phyloP scores from a whole-genome alignment of 1,140 invertebrate genomes.

The Eriosoma lanigerum region DNA sequence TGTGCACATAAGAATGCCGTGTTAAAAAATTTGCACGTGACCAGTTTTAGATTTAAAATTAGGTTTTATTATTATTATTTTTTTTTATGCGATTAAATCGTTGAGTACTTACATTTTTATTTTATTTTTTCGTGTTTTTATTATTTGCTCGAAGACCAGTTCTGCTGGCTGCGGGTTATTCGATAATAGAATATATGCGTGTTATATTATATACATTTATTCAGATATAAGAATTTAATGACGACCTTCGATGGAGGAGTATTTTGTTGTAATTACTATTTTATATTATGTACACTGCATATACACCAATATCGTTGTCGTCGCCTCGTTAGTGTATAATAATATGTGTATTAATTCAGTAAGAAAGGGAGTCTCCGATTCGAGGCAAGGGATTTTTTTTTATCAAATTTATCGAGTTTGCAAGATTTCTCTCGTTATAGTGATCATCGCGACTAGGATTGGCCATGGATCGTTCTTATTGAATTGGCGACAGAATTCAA shows the following conservation, averaged over 20 bases:
- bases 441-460: no score
- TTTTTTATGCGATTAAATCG: constrained; percentile 14
- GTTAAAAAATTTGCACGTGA: constrained; percentile 1
- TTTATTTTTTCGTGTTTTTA: neutral
- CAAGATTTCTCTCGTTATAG: no score
- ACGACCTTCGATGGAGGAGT: constrained; percentile 1
- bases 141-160: constrained; percentile 33
- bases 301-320: no score
- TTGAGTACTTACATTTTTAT: neutral
- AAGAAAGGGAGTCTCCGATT: no score
- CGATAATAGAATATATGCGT: neutral
- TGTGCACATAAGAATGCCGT: neutral
- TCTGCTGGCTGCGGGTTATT: constrained; percentile 35
- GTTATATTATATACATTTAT: constrained; percentile 19
- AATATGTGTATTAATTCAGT: no score
- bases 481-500: no score
- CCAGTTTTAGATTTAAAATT: constrained; percentile 37
- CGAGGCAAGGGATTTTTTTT: no score
- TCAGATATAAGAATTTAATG: constrained; percentile 1
- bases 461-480: no score
- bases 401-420: no score
- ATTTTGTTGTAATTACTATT: neutral
- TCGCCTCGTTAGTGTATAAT: no score
- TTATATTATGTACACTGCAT: no score
- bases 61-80: constrained; percentile 27